Evolutionary conservation across 2,888 invertebrate genomes (phyloP).

Genomic region (Drosophila pseudotalamancana): DNA sequence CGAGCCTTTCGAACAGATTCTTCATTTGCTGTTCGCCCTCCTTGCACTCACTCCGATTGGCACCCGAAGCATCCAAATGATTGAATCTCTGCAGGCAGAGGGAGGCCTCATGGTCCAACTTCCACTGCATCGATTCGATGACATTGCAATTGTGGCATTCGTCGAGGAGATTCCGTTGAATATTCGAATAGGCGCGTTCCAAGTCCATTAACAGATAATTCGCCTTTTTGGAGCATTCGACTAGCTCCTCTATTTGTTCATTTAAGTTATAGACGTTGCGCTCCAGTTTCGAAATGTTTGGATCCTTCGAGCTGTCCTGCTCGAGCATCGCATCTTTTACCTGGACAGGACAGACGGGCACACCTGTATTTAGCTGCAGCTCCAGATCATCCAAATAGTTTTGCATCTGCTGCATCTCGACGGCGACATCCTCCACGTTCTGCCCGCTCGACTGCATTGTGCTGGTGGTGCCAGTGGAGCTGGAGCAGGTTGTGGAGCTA

Average conservation of each 20-base stretch:
- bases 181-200: not conserved
- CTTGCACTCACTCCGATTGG: not conserved
- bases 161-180: no score
- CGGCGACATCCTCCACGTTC: not conserved
- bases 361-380: not conserved
- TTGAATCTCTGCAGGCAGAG: not conserved
- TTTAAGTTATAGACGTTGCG: not conserved
- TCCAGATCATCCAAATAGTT: not conserved
- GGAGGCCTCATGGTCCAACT: not conserved
- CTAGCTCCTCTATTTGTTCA: not conserved
- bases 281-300: not conserved
- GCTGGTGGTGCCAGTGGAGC: not conserved
- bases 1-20: no score
- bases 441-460: no score
- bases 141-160: not conserved
- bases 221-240: not conserved
- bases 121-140: not conserved
- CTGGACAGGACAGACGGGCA: not conserved
- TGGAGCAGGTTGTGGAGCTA: no score
- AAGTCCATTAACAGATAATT: not conserved
- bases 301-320: not conserved
- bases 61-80: not conserved
- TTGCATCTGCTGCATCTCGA: not conserved
- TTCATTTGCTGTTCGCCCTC: not conserved
- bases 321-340: no score